Evolutionary conservation across 2,797 vertebrate genomes (phyloP).

Genomic region (Australoheros facetus): DNA sequence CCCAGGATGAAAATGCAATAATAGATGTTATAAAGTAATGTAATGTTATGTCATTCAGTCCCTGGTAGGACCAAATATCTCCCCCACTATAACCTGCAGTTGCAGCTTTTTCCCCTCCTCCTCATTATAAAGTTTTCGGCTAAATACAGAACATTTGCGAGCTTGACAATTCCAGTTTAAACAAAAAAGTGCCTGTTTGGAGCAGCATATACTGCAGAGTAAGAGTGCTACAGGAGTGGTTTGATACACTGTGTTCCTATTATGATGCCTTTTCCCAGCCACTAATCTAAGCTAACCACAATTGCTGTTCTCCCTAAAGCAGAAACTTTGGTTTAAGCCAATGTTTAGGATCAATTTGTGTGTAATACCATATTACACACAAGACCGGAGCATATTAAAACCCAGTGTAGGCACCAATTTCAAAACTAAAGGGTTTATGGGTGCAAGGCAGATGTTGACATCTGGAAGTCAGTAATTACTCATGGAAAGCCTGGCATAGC

Average conservation of each 20-base stretch:
- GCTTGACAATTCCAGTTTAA: background rate
- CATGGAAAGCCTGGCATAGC: conserved; percentile 14
- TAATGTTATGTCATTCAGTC: background rate
- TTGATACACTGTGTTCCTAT: background rate
- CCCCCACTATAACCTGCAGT: background rate
- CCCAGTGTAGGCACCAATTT: too few species aligned
- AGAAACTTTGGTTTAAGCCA: background rate
- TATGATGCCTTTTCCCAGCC: background rate
- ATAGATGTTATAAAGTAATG: background rate
- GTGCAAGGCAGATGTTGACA: conserved; percentile 27
- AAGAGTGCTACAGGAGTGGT: background rate
- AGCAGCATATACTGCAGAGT: background rate
- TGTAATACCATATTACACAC: background rate
- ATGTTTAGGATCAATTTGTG: background rate
- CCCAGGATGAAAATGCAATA: too few species aligned
- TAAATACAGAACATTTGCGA: background rate
- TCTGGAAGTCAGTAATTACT: conserved; percentile 39
- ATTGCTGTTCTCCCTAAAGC: background rate
- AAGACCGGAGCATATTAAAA: background rate
- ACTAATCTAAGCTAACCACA: background rate
- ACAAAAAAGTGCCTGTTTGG: background rate
- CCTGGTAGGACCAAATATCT: background rate
- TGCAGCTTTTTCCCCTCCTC: background rate
- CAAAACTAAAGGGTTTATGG: conserved; percentile 10
- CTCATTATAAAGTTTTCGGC: too few species aligned